Percentiles rank a stretch among this genome's conserved stretches.
These are phyloP conservation scores for Triops cancriformis DNA, from an alignment of 1,140 invertebrate species.

Conservation along the genomic window DNA sequence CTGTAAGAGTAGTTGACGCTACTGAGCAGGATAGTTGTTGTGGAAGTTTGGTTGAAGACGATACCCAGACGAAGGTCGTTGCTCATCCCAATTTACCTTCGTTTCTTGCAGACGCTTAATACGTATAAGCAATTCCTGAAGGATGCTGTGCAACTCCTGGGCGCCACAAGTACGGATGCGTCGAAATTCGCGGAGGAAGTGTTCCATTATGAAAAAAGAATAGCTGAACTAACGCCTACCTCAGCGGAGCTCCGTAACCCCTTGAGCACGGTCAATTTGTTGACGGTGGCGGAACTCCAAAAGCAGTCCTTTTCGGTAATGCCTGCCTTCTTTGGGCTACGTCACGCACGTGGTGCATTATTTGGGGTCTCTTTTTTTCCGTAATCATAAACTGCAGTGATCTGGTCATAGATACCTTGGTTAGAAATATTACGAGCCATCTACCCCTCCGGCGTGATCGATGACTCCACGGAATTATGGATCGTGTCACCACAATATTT, in stretches of 20 bases:
- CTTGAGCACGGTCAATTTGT: conserved; percentile 37
- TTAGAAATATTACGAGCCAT: conserved; percentile 46
- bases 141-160: conserved; percentile 45
- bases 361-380: not conserved
- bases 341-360: conserved; percentile 28
- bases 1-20: too few relatives aligned
- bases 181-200: conserved; percentile 48
- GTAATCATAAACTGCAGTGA: conserved; percentile 18
- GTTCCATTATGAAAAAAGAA: conserved; percentile 50
- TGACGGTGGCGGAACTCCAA: conserved; percentile 42
- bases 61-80: too few relatives aligned
- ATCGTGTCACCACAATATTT: conserved; percentile 48
- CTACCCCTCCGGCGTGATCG: conserved; percentile 46
- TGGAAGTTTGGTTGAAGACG: too few relatives aligned
- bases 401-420: conserved; percentile 45
- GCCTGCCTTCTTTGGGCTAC: conserved; percentile 28
- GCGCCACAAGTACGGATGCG: conserved; percentile 44
- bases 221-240: conserved; percentile 48
- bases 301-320: conserved; percentile 40
- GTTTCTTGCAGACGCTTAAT: conserved; percentile 39
- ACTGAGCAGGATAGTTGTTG: too few relatives aligned
- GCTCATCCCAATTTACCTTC: not conserved
- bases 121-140: conserved; percentile 50
- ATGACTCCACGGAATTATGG: conserved; percentile 46
- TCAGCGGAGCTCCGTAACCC: conserved; percentile 37